Evolutionary conservation across 2,113 vertebrate species (phyloP), one percentile per base, ranked within the genome.

Genomic region (Cephalopterus ornatus): DNA sequence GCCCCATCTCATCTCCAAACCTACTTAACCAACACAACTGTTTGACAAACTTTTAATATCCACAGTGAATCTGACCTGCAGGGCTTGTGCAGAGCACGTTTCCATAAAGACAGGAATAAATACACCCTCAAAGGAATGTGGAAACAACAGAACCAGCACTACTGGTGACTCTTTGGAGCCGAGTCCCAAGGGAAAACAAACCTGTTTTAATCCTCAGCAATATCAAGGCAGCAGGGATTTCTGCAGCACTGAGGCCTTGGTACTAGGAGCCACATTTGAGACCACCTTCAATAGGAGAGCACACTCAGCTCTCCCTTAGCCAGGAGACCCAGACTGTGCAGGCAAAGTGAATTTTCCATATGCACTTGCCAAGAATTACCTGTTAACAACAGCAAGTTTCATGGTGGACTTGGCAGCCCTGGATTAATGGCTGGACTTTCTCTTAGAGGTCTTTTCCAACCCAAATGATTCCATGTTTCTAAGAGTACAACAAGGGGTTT

Each of bases 301-400:
- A 33, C 20, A 7, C 23, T 66, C 63, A 39, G 30, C 1, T 84
- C 67, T 66, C 35, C 59, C 17, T 42, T 17, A 91, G 41, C 49
- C 24, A 17, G 0, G 1, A 59, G 42, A 78, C 39, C 26, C 61
- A 85, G 30, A 20, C 73, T 27, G 19, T 23, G 77, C 56, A 44
- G 30, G 5, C 14, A 0, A 2, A 67, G 19, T 4, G n/a, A 23
- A 9, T 86, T 85, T 90, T 76, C 88, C 79, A 59, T 0, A 2
- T 5, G n/a, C 24, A 11, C 8, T 65, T 47, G 28, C 66, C 94
- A 92, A 39, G 15, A 90, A 70, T 56, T 61, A 76, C 82, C 82
- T 37, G 18, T 33, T 61, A 46, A 68, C 3, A 79, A 58, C 61
- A 92, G 33, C 59, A 84, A 50, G 15, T 12, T 63, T 71, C 49